A percentile compares a stretch with the other conserved stretches of the same genome.
These are phyloP conservation scores for Drosophila murphyi DNA, from an alignment of 1,140 invertebrate genomes.

Conservation along the genomic window DNA sequence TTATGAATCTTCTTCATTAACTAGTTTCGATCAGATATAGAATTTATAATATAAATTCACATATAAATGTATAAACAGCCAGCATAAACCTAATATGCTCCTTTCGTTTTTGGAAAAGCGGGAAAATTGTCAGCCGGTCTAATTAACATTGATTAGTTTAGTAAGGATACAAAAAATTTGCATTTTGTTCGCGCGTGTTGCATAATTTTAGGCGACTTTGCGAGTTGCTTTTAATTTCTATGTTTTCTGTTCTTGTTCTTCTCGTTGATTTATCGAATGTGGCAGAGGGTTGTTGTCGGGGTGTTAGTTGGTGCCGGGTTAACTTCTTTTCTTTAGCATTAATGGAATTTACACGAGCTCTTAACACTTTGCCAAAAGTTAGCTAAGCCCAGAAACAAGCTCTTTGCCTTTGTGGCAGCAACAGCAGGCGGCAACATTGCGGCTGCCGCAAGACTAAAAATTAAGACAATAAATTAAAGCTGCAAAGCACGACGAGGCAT, in stretches of 20 bases:
- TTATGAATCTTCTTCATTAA: no score
- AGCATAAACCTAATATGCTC: no score
- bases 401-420: constrained; percentile 11
- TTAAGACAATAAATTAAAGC: constrained; percentile 78
- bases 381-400: constrained; percentile 14
- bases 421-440: constrained; percentile 62
- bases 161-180: constrained; percentile 49
- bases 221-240: constrained; percentile 59
- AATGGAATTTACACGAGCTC: constrained; percentile 81
- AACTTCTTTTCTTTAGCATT: constrained; percentile 46
- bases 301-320: constrained; percentile 14
- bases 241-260: constrained; percentile 15
- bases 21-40: no score
- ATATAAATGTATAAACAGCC: not conserved
- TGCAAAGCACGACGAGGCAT: constrained; percentile 25
- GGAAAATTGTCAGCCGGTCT: constrained; percentile 51
- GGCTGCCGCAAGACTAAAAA: constrained; percentile 66
- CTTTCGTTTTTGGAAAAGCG: not conserved
- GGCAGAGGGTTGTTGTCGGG: constrained; percentile 30
- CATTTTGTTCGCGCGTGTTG: constrained; percentile 72
- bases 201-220: constrained; percentile 60
- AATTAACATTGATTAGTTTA: constrained; percentile 77
- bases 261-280: constrained; percentile 64
- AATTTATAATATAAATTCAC: no score
- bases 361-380: constrained; percentile 70